Percentiles rank a stretch among this genome's conserved stretches.
These are phyloP conservation scores for Dryobates pubescens DNA, from an alignment of 2,797 vertebrate species.

Conservation along the genomic window DNA sequence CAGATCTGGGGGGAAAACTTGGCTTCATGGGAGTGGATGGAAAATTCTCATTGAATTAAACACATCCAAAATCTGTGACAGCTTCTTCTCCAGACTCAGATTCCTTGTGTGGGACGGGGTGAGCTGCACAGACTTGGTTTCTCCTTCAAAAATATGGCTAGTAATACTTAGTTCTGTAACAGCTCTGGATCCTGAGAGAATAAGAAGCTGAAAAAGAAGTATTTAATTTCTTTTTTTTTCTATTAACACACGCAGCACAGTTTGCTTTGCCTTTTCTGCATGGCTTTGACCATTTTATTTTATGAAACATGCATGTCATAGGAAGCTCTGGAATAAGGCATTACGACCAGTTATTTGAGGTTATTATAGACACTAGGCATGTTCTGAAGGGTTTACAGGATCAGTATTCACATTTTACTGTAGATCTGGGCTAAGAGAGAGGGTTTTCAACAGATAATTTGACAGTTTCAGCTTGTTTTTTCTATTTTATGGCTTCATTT, in stretches of 20 bases:
- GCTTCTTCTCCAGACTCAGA: conserved; percentile 44
- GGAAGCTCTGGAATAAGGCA: neutral
- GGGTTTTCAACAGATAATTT: neutral
- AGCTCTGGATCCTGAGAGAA: neutral
- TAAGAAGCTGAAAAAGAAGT: neutral
- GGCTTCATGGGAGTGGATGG: conserved; percentile 50
- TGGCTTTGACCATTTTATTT: neutral
- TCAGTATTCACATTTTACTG: neutral
- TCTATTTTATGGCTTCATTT: neutral
- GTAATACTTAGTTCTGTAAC: conserved; percentile 2
- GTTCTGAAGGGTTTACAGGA: neutral
- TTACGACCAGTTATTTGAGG: neutral
- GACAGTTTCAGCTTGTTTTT: neutral
- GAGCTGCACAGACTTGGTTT: conserved; percentile 43
- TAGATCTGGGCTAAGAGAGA: neutral
- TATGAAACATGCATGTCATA: neutral
- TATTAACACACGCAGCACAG: neutral
- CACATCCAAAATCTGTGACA: conserved; percentile 54
- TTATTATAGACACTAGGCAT: neutral
- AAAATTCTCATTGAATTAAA: conserved; percentile 66
- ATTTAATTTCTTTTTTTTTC: neutral
- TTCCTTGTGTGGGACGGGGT: conserved; percentile 51
- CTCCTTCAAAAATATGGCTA: neutral
- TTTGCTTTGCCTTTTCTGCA: neutral
- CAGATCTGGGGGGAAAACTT: conserved; percentile 64